phyloP scores from a whole-genome alignment of 2,797 vertebrate species.

The Acipenser oxyrinchus region DNA sequence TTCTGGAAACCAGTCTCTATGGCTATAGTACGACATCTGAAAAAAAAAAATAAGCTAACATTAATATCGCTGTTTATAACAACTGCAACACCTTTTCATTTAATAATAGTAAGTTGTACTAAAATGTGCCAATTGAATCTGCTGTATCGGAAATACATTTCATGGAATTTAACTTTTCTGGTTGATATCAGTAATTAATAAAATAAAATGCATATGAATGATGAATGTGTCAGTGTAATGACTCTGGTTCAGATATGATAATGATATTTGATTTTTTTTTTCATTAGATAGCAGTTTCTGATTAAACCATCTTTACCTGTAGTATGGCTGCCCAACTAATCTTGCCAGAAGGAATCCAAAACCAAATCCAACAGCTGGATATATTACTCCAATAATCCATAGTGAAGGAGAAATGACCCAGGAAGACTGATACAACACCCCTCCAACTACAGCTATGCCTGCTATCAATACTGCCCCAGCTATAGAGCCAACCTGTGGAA shows the following conservation, averaged over 20 bases:
- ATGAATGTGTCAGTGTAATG: no score
- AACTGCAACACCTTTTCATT: no score
- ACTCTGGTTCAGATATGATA: no score
- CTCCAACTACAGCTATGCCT: slow-evolving; percentile 76
- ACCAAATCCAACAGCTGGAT: slow-evolving; percentile 73
- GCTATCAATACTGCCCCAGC: slow-evolving; percentile 69
- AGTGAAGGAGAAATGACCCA: slow-evolving; percentile 77
- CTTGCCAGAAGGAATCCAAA: slow-evolving; percentile 80
- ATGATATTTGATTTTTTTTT: no score
- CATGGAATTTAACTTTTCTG: no score
- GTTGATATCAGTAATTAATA: no score
- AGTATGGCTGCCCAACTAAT: slow-evolving; percentile 74
- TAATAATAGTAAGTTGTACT: no score
- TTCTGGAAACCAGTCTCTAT: slow-evolving; percentile 95
- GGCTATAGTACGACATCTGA: slow-evolving; percentile 85
- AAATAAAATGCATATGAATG: no score
- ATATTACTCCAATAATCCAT: slow-evolving; percentile 86
- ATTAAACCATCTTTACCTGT: slow-evolving; percentile 58
- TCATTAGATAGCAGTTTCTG: no score
- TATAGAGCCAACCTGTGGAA: slow-evolving; percentile 74
- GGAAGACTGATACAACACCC: slow-evolving; percentile 82
- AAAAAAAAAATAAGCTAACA: not conserved
- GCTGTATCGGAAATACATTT: no score
- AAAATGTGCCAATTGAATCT: no score
- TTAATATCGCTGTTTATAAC: no score